Evolutionary conservation across 2,888 invertebrate species (phyloP).

Genomic region (Trissolcus japonicus): DNA sequence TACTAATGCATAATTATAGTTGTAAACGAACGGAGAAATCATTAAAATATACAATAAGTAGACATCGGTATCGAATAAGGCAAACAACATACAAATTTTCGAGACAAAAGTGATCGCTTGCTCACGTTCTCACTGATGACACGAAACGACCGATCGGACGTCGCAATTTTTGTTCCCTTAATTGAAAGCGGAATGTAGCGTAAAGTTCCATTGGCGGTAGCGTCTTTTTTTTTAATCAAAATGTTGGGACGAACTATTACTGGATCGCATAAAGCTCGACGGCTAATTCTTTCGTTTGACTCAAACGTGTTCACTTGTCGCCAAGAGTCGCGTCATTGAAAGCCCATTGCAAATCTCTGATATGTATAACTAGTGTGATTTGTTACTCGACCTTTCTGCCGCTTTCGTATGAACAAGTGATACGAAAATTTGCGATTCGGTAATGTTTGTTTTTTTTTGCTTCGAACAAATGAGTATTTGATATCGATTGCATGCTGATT

Average conservation of each 20-base stretch:
- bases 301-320: neutral
- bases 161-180: slow-evolving; percentile 34
- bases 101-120: slow-evolving; percentile 63
- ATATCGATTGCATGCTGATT: slow-evolving; percentile 19
- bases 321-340: neutral
- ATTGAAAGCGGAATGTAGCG: slow-evolving; percentile 44
- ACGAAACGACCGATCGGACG: slow-evolving; percentile 36
- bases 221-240: slow-evolving; percentile 14
- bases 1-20: slow-evolving; percentile 75
- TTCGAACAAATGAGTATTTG: slow-evolving; percentile 17
- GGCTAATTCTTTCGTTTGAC: neutral
- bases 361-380: neutral
- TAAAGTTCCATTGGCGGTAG: slow-evolving; percentile 39
- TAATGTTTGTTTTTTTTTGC: slow-evolving; percentile 21
- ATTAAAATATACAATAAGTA: slow-evolving; percentile 61
- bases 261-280: slow-evolving; percentile 33
- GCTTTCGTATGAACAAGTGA: neutral
- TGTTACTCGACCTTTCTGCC: neutral
- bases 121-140: slow-evolving; percentile 67
- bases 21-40: slow-evolving; percentile 63
- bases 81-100: slow-evolving; percentile 56
- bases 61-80: slow-evolving; percentile 56
- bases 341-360: neutral
- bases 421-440: slow-evolving; percentile 16
- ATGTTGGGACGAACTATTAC: slow-evolving; percentile 30